phyloP scores from a whole-genome alignment of 2,797 vertebrate genomes.

The Pangasius macronema region DNA sequence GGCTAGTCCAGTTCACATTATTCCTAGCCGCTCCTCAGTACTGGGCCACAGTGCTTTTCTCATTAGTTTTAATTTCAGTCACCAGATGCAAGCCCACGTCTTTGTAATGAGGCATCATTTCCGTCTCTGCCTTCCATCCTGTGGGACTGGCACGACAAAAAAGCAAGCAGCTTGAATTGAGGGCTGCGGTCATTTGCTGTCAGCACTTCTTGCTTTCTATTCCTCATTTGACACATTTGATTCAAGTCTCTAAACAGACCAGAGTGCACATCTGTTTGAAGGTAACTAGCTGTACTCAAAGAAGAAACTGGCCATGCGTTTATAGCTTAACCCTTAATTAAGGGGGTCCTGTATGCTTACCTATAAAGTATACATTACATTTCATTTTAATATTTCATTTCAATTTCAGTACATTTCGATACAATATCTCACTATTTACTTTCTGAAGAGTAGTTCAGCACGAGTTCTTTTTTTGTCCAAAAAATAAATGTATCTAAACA shows the following conservation, averaged over 20 bases:
- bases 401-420: background rate
- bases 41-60: slow-evolving; percentile 27
- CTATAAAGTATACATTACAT: background rate
- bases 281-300: background rate
- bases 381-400: background rate
- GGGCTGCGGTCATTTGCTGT: slow-evolving; percentile 1
- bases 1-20: slow-evolving; percentile 1
- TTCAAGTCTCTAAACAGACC: background rate
- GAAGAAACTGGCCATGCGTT: background rate
- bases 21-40: background rate
- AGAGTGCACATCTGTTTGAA: background rate
- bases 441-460: background rate
- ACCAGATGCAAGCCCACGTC: slow-evolving; percentile 37
- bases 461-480: background rate
- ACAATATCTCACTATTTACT: background rate
- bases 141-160: slow-evolving; percentile 22
- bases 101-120: slow-evolving; percentile 39
- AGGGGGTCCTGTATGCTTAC: background rate
- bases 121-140: slow-evolving; percentile 39
- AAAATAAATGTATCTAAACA: background rate
- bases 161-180: slow-evolving; percentile 17
- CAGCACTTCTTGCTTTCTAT: slow-evolving; percentile 52
- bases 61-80: slow-evolving; percentile 51
- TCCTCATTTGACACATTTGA: slow-evolving; percentile 39
- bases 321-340: background rate